A percentile compares a stretch with the other conserved stretches of the same genome.
These are phyloP conservation scores for Uria aalge DNA, from an alignment of 2,113 vertebrate species.

Conservation along the genomic window DNA sequence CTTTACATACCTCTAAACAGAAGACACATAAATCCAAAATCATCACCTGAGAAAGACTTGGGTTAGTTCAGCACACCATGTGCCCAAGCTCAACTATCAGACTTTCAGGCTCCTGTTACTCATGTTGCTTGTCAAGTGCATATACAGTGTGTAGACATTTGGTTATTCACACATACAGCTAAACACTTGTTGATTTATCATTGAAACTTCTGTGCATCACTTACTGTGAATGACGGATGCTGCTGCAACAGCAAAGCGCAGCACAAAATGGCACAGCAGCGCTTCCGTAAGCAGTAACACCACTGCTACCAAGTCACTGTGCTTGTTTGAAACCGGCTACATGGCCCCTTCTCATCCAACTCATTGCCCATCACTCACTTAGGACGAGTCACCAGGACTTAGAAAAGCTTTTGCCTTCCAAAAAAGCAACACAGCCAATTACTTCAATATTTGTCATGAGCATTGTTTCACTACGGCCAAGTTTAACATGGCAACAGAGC, in stretches of 20 bases:
- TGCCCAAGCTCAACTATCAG: neutral
- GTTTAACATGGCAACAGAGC: constrained; percentile 43
- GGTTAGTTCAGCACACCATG: neutral
- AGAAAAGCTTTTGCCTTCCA: constrained; percentile 19
- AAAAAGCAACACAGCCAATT: constrained; percentile 11
- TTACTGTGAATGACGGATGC: neutral
- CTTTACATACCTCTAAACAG: constrained; percentile 27
- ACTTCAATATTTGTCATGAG: constrained; percentile 30
- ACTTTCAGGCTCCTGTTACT: neutral
- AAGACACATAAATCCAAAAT: neutral
- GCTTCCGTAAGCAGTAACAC: neutral
- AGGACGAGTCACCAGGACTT: neutral
- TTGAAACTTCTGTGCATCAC: neutral
- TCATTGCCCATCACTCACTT: neutral
- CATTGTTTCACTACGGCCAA: constrained; percentile 31
- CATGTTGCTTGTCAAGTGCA: neutral
- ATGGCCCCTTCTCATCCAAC: neutral
- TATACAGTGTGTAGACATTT: neutral
- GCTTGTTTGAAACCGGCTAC: neutral
- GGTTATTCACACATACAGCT: neutral
- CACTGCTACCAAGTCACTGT: neutral
- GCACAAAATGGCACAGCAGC: neutral
- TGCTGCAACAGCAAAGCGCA: neutral
- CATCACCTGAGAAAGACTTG: constrained; percentile 14
- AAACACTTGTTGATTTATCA: neutral